Evolutionary conservation across 2,797 vertebrate genomes (phyloP).

Genomic region (Gymnothorax javanicus): DNA sequence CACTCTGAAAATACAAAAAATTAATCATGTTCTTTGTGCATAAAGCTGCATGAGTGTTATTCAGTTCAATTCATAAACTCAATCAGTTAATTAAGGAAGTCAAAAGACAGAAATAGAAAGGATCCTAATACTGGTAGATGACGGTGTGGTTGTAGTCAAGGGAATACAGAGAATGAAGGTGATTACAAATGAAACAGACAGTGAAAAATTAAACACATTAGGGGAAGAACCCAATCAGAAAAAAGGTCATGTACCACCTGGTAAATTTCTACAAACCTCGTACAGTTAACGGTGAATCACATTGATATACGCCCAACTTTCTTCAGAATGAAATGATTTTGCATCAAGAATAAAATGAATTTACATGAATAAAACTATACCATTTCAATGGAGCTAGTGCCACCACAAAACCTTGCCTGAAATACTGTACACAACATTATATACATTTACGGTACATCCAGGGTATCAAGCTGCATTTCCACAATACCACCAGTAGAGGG

Average conservation of each 20-base stretch:
- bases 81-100: background rate
- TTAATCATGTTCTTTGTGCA: background rate
- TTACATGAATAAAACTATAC: background rate
- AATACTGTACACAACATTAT: background rate
- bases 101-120: background rate
- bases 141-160: background rate
- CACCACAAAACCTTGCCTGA: background rate
- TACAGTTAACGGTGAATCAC: background rate
- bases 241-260: background rate
- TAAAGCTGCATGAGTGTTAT: background rate
- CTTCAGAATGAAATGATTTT: background rate
- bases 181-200: background rate
- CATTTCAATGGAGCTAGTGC: background rate
- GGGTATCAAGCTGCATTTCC: conserved; percentile 16
- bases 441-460: background rate
- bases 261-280: background rate
- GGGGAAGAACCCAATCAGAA: background rate
- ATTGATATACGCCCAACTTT: background rate
- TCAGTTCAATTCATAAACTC: background rate
- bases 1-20: background rate
- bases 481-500: conserved; percentile 31
- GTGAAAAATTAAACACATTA: background rate
- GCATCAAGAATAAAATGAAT: background rate
- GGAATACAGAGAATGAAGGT: background rate
- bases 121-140: background rate